A percentile compares a stretch with the other conserved stretches of the same genome.
These are phyloP conservation scores for Myotis davidii DNA, from an alignment of 2,113 vertebrate genomes.

Conservation along the genomic window DNA sequence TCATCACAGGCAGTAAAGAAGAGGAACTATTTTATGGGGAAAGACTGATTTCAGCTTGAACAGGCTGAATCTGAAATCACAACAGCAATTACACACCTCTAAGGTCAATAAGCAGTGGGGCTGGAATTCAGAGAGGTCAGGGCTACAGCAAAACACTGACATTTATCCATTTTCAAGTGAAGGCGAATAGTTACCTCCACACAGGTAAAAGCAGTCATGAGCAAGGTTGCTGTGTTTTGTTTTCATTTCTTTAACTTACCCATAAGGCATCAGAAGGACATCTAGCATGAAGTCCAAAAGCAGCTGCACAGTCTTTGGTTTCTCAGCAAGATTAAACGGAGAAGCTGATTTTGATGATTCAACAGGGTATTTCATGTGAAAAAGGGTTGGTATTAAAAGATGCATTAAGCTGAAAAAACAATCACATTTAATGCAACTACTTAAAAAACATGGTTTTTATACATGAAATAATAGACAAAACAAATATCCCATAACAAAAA, in stretches of 20 bases:
- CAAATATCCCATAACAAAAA: constrained; percentile 59
- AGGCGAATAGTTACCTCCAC: background rate
- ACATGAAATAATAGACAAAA: constrained; percentile 78
- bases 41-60: background rate
- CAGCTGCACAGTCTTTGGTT: constrained; percentile 97
- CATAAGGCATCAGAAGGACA: constrained; percentile 99
- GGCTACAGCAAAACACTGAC: background rate
- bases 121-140: background rate
- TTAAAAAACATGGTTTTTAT: constrained; percentile 67
- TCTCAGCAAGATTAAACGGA: constrained; percentile 96
- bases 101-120: background rate
- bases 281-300: constrained; percentile 99
- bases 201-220: background rate
- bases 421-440: constrained; percentile 86
- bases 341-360: constrained; percentile 91
- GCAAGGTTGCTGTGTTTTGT: background rate
- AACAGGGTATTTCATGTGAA: constrained; percentile 96
- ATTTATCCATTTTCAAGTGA: background rate
- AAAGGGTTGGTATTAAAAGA: constrained; percentile 97
- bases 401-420: constrained; percentile 95
- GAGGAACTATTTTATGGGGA: background rate
- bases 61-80: background rate
- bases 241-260: constrained; percentile 85
- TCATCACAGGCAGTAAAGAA: background rate
- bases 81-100: background rate